Conservation (phyloP, 2,797 vertebrate species). For the Pangasius macronema region DNA sequence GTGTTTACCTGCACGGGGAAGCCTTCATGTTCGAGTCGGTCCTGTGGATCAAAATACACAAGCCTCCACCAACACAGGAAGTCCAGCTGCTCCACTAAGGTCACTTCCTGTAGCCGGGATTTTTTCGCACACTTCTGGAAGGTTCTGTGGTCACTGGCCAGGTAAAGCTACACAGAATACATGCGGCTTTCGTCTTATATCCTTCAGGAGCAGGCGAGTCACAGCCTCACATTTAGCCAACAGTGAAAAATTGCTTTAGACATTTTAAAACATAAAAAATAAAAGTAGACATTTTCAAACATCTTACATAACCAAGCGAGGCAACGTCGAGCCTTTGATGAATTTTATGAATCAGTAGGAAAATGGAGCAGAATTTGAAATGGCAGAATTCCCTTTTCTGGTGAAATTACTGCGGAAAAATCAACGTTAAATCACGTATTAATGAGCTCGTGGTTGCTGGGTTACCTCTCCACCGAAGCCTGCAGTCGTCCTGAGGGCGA, state of each 20-base stretch:
- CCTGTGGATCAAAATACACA: constrained; percentile 79
- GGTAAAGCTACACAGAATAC: constrained; percentile 77
- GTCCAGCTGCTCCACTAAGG: constrained; percentile 73
- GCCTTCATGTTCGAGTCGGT: constrained; percentile 86
- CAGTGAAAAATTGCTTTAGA: not conserved
- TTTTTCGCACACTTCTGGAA: constrained; percentile 79
- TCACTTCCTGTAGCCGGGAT: constrained; percentile 84
- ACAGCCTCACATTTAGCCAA: not conserved
- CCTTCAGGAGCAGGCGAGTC: not conserved
- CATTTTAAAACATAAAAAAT: not conserved
- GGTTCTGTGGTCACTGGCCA: constrained; percentile 83
- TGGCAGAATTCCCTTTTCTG: not conserved
- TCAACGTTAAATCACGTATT: not conserved
- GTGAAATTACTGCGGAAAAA: not conserved
- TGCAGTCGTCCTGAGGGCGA: constrained; percentile 79
- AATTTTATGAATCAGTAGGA: not conserved
- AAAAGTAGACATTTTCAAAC: not conserved
- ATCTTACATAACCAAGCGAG: fast-evolving
- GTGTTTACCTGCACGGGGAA: constrained; percentile 81
- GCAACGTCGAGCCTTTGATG: not conserved
- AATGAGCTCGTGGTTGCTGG: constrained; percentile 16
- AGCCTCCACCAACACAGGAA: constrained; percentile 84
- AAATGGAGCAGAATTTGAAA: constrained; percentile 1
- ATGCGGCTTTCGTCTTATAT: not conserved
- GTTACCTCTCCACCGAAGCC: constrained; percentile 82